These are phyloP conservation scores for Mylabris phalerata DNA, from an alignment of 1,140 invertebrate species.

Conservation along the genomic window DNA sequence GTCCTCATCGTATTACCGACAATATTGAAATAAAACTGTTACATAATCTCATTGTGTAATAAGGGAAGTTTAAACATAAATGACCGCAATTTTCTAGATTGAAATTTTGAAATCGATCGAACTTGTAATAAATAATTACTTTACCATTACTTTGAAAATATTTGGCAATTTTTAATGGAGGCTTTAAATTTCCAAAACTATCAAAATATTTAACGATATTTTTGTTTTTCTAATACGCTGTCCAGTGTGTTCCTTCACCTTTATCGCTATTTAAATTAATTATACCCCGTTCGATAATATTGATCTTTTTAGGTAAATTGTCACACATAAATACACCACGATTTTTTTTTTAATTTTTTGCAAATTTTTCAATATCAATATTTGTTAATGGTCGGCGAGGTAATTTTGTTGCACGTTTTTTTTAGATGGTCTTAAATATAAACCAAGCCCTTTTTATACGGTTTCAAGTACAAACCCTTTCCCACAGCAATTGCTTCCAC, in stretches of 20 bases:
- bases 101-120: slow-evolving; percentile 14
- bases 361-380: too few relatives aligned
- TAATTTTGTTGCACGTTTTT: too few relatives aligned
- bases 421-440: too few relatives aligned
- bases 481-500: slow-evolving; percentile 33
- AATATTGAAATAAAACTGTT: background rate
- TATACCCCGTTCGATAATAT: too few relatives aligned
- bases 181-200: slow-evolving; percentile 18
- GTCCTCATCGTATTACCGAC: background rate
- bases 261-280: too few relatives aligned
- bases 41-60: background rate
- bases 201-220: too few relatives aligned
- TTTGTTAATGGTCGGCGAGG: too few relatives aligned
- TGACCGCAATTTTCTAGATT: slow-evolving; percentile 19
- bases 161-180: slow-evolving; percentile 12
- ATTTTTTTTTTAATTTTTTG: too few relatives aligned
- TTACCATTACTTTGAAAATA: slow-evolving; percentile 13
- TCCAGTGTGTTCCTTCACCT: too few relatives aligned
- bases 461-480: slow-evolving; percentile 38
- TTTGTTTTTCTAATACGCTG: too few relatives aligned
- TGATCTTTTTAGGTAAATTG: slow-evolving; percentile 5
- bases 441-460: slow-evolving; percentile 31
- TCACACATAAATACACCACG: too few relatives aligned
- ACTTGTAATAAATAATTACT: slow-evolving; percentile 15
- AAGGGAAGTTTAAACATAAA: slow-evolving; percentile 18